Conservation (phyloP, 2,888 invertebrate genomes). For the Hydriomena furcata region DNA sequence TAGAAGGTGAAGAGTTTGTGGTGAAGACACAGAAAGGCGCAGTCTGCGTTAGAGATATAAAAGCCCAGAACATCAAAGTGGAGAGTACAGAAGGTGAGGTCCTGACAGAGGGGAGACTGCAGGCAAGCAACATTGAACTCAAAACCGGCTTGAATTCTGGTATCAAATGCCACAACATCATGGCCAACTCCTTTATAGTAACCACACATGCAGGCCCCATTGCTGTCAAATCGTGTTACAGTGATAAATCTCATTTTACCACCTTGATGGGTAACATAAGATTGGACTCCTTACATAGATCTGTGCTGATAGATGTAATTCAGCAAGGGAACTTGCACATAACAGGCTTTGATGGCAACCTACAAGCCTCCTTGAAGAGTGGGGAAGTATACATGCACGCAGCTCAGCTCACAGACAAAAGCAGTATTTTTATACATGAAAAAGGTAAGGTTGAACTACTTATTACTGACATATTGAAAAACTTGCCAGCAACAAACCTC, state of each 20-base stretch:
- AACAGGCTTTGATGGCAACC: constrained; percentile 70
- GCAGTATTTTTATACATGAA: constrained; percentile 79
- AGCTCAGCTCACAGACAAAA: constrained; percentile 69
- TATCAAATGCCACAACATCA: constrained; percentile 72
- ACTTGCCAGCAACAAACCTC: constrained; percentile 74
- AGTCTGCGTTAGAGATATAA: constrained; percentile 63
- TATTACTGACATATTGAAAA: constrained; percentile 68
- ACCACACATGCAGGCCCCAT: constrained; percentile 73
- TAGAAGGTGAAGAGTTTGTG: constrained; percentile 74
- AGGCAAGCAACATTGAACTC: constrained; percentile 68
- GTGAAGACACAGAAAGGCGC: constrained; percentile 73
- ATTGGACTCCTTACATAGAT: constrained; percentile 66
- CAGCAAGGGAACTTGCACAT: constrained; percentile 74
- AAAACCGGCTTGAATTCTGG: constrained; percentile 69
- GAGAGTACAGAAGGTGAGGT: constrained; percentile 68
- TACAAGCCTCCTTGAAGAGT: constrained; percentile 75
- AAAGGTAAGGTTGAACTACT: constrained; percentile 76
- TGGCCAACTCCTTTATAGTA: constrained; percentile 65
- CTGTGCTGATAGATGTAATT: constrained; percentile 74
- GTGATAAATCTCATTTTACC: constrained; percentile 74
- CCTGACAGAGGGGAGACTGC: constrained; percentile 63
- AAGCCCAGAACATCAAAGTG: constrained; percentile 69
- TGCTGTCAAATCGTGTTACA: constrained; percentile 72
- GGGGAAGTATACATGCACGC: constrained; percentile 77
- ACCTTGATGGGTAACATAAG: constrained; percentile 74